phyloP scores from a whole-genome alignment of 2,113 vertebrate species.

The Leptobrachium ailaonicum region DNA sequence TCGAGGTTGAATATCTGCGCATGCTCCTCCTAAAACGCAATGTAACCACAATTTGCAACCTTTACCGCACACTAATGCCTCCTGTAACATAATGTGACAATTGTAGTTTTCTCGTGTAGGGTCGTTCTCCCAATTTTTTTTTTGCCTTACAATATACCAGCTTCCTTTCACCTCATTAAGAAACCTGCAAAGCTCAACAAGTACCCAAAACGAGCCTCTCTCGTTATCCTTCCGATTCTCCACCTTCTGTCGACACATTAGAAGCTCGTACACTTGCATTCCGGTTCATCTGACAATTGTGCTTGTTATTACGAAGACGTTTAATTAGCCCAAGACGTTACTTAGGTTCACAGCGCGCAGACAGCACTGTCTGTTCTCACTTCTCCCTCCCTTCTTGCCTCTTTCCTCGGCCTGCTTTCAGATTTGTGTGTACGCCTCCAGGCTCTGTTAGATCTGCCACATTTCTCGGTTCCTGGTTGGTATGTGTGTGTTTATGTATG shows the following conservation, averaged over 20 bases:
- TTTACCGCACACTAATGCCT: neutral
- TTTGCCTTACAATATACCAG: slow-evolving; percentile 56
- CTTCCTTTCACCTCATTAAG: slow-evolving; percentile 53
- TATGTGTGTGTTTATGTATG: slow-evolving; percentile 20
- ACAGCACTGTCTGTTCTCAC: slow-evolving; percentile 49
- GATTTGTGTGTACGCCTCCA: slow-evolving; percentile 40
- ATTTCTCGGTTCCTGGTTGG: slow-evolving; percentile 37
- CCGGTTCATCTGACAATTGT: slow-evolving; percentile 46
- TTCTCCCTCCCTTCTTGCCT: slow-evolving; percentile 31
- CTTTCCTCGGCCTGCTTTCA: slow-evolving; percentile 32
- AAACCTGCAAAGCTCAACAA: slow-evolving; percentile 41
- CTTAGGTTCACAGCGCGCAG: slow-evolving; percentile 43
- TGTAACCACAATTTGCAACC: neutral
- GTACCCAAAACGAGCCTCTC: slow-evolving; percentile 30
- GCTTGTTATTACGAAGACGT: slow-evolving; percentile 44
- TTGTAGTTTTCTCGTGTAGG: neutral
- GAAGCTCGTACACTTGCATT: slow-evolving; percentile 37
- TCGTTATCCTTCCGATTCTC: slow-evolving; percentile 33
- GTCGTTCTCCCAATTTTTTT: slow-evolving; percentile 51
- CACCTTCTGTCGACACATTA: slow-evolving; percentile 44
- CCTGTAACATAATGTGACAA: neutral
- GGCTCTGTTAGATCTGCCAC: slow-evolving; percentile 47
- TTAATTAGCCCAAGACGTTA: slow-evolving; percentile 45
- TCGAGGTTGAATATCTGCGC: too few relatives aligned
- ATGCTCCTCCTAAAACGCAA: neutral